Conservation (phyloP, 2,797 vertebrate species). For the Rousettus madagascariensis region DNA sequence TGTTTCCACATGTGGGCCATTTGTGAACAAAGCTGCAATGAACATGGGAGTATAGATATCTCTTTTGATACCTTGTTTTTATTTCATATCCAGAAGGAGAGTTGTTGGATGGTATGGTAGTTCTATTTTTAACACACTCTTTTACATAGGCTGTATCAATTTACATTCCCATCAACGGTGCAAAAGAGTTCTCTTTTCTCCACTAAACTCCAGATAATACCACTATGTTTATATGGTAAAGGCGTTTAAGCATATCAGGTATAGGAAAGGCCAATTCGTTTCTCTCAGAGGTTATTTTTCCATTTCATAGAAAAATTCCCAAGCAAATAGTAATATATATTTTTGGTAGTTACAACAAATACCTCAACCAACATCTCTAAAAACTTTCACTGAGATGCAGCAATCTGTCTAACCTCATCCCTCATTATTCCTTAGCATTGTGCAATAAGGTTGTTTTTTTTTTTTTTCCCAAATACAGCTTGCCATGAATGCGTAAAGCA, state of each 20-base stretch:
- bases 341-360: background rate
- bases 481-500: background rate
- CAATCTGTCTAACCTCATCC: background rate
- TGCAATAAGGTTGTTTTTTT: background rate
- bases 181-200: background rate
- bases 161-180: background rate
- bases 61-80: background rate
- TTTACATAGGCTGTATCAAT: background rate
- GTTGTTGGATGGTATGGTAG: background rate
- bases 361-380: background rate
- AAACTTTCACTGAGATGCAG: background rate
- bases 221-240: background rate
- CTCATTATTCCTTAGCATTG: background rate
- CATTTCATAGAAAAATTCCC: background rate
- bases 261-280: background rate
- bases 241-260: background rate
- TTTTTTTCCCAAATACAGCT: background rate
- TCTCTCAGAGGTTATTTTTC: background rate
- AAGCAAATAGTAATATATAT: background rate
- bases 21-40: background rate
- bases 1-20: background rate
- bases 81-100: too few species aligned
- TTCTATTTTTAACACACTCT: background rate
- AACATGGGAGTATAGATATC: background rate
- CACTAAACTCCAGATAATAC: background rate